Conservation (phyloP, 2,797 vertebrate species). For the Tenualosa thibaudeaui region DNA sequence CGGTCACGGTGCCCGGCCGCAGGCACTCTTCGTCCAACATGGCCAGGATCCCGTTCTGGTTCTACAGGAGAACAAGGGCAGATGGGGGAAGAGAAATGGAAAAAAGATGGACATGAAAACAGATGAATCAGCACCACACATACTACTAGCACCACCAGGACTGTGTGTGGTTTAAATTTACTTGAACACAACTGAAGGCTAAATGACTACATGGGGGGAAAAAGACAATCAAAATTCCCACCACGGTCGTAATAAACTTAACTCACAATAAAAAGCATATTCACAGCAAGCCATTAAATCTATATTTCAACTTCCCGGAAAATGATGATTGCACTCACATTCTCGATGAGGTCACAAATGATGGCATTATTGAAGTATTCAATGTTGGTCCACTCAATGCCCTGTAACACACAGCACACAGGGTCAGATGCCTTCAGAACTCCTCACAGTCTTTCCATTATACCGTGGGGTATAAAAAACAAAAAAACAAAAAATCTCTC, state of each 20-base stretch:
- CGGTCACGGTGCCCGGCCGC: constrained; percentile 91
- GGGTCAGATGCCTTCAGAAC: constrained; percentile 33
- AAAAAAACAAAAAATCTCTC: background rate
- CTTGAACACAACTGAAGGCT: background rate
- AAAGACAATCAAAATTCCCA: background rate
- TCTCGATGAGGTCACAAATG: constrained; percentile 98
- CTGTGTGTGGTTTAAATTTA: background rate
- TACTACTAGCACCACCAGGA: background rate
- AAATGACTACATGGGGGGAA: background rate
- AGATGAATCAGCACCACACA: background rate
- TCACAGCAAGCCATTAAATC: background rate
- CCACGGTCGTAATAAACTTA: background rate
- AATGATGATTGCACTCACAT: constrained; percentile 80
- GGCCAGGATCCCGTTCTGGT: constrained; percentile 95
- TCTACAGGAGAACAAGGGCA: constrained; percentile 66
- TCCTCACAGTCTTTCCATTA: constrained; percentile 54
- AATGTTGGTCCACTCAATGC: constrained; percentile 98
- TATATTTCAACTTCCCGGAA: background rate
- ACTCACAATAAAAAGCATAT: background rate
- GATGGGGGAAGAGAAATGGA: background rate
- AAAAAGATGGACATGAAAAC: background rate
- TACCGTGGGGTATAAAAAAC: background rate
- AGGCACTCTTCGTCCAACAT: constrained; percentile 98
- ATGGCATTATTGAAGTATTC: constrained; percentile 98
- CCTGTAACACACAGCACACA: constrained; percentile 72